Conservation (phyloP, 2,113 vertebrate genomes). For the Campylomormyrus tamandua region DNA sequence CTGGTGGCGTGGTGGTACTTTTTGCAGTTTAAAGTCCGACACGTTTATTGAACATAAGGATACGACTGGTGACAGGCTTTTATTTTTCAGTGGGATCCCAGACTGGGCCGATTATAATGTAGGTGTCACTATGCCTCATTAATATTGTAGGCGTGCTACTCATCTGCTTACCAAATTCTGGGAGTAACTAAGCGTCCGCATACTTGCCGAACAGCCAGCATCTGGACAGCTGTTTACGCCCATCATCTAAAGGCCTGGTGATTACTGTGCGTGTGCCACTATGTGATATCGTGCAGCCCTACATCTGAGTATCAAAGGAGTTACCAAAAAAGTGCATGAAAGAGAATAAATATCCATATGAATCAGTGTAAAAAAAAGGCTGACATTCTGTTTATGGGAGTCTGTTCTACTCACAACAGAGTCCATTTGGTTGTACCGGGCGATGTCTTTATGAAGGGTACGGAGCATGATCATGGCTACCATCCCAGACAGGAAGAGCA, state of each 20-base stretch:
- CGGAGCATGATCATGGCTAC: constrained; percentile 94
- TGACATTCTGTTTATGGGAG: neutral
- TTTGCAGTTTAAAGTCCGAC: no score
- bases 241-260: neutral
- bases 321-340: neutral
- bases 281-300: neutral
- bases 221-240: neutral
- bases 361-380: neutral
- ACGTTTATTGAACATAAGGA: no score
- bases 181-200: neutral
- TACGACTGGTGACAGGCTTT: neutral
- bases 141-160: neutral
- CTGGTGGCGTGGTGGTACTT: neutral
- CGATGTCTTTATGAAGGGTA: constrained; percentile 89
- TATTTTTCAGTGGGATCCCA: neutral
- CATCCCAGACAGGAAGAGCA: constrained; percentile 92
- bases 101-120: neutral
- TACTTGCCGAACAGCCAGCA: neutral
- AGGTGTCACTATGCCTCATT: neutral
- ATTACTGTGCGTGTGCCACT: neutral
- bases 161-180: neutral
- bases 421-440: constrained; percentile 93
- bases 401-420: constrained; percentile 50
- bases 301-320: neutral
- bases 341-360: neutral